A percentile compares a stretch with the other conserved stretches of the same genome.
Conservation (phyloP, 1,140 invertebrate genomes). For the Tetramorium parvispinum region DNA sequence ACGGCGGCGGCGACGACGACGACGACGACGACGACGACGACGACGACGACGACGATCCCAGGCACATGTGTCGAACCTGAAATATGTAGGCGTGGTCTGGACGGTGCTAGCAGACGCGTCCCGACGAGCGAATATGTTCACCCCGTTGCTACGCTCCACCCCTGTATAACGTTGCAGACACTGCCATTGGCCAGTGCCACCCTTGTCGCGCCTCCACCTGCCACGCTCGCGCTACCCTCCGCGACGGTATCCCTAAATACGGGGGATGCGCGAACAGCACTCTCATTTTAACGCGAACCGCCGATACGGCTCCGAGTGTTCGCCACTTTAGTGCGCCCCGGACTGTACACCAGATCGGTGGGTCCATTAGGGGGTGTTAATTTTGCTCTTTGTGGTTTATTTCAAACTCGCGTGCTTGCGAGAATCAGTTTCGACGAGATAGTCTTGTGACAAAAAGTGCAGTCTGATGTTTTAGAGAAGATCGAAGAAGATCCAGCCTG, state of each 20-base stretch:
- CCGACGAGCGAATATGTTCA: constrained; percentile 85
- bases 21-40: constrained; percentile 55
- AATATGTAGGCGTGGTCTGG: constrained; percentile 86
- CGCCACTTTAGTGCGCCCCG: constrained; percentile 44
- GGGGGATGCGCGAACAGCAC: constrained; percentile 76
- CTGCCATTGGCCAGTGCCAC: constrained; percentile 79
- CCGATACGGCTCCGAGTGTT: constrained; percentile 68
- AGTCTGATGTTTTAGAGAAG: constrained; percentile 35
- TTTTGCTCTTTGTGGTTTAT: constrained; percentile 16
- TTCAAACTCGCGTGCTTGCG: constrained; percentile 11
- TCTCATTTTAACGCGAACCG: constrained; percentile 82
- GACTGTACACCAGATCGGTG: constrained; percentile 41
- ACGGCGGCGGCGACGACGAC: constrained; percentile 51
- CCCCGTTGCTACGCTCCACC: constrained; percentile 83
- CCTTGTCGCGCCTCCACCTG: constrained; percentile 78
- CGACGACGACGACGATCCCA: constrained; percentile 70
- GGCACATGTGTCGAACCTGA: constrained; percentile 86
- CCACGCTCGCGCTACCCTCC: constrained; percentile 76
- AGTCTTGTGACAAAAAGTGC: constrained; percentile 46
- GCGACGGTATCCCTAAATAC: constrained; percentile 81
- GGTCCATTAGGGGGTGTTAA: constrained; percentile 6
- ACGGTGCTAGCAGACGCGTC: constrained; percentile 83
- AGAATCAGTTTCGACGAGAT: neutral
- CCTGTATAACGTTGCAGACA: constrained; percentile 78
- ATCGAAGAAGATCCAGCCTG: neutral